Conservation (phyloP, 2,888 invertebrate genomes). For the Diarsia rubi region DNA sequence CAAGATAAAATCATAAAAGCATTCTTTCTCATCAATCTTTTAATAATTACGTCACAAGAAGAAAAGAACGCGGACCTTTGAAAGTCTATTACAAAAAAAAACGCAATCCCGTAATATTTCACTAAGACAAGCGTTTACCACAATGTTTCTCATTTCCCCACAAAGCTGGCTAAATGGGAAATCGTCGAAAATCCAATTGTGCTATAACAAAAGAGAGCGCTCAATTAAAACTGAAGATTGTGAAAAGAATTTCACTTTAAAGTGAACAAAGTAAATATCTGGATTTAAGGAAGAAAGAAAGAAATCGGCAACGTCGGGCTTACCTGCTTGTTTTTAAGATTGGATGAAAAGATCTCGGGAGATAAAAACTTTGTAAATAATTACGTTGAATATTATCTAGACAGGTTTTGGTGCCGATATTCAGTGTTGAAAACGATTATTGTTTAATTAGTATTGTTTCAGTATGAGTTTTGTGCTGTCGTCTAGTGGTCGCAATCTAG, state of each 20-base stretch:
- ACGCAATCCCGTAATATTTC: slow-evolving; percentile 42
- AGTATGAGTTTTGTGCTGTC: background rate
- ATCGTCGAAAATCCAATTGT: slow-evolving; percentile 53
- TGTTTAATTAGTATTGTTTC: background rate
- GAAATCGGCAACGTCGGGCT: background rate
- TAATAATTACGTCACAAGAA: slow-evolving; percentile 29
- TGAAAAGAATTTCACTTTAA: slow-evolving; percentile 46
- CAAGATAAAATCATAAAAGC: slow-evolving; percentile 30
- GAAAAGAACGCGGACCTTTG: background rate
- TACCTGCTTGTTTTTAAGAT: slow-evolving; percentile 32
- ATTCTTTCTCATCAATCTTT: slow-evolving; percentile 39
- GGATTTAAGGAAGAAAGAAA: slow-evolving; percentile 8
- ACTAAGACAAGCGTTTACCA: slow-evolving; percentile 32
- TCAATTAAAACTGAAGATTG: slow-evolving; percentile 53
- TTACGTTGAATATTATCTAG: slow-evolving; percentile 15
- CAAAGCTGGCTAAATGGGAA: slow-evolving; percentile 36
- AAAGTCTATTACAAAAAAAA: slow-evolving; percentile 53
- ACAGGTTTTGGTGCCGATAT: background rate
- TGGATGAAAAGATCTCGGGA: slow-evolving; percentile 15
- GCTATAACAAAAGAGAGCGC: slow-evolving; percentile 47
- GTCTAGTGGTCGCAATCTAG: too few relatives aligned
- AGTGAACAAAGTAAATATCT: slow-evolving; percentile 54
- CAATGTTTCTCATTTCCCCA: slow-evolving; percentile 40
- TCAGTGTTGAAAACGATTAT: background rate
- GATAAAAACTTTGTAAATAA: slow-evolving; percentile 28